These are phyloP conservation scores for Ellobium chinense DNA, from an alignment of 2,888 invertebrate species.

Conservation along the genomic window DNA sequence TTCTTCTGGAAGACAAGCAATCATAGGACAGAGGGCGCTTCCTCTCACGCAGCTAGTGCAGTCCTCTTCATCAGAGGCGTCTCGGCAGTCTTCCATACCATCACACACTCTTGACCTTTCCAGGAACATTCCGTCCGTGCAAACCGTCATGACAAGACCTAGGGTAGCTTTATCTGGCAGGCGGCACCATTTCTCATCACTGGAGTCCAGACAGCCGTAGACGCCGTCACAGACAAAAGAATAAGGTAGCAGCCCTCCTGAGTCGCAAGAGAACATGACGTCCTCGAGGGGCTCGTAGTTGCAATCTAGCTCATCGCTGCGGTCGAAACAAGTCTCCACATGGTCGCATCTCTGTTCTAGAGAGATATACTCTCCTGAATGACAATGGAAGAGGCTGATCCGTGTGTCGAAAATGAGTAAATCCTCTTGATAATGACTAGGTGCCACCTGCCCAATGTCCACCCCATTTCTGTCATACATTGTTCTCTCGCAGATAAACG, in stretches of 20 bases:
- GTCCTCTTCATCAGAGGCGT: slow-evolving; percentile 64
- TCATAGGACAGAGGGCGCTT: slow-evolving; percentile 34
- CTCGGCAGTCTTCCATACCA: slow-evolving; percentile 60
- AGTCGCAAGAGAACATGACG: slow-evolving; percentile 32
- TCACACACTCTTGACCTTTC: slow-evolving; percentile 53
- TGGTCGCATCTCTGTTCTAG: slow-evolving; percentile 44
- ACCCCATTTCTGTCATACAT: not conserved
- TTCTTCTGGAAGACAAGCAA: slow-evolving; percentile 23
- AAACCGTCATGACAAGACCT: slow-evolving; percentile 1
- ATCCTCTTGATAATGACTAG: not conserved
- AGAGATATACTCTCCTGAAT: slow-evolving; percentile 38
- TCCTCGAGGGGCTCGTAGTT: not conserved
- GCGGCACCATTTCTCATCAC: slow-evolving; percentile 26
- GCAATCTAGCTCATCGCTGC: slow-evolving; percentile 23
- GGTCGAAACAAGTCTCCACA: slow-evolving; percentile 36
- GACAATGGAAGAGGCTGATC: slow-evolving; percentile 30
- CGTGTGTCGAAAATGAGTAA: not conserved
- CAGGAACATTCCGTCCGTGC: slow-evolving; percentile 25
- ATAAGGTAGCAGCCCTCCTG: slow-evolving; percentile 25
- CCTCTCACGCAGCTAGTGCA: slow-evolving; percentile 28
- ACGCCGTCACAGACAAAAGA: slow-evolving; percentile 46
- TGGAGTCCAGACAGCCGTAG: slow-evolving; percentile 31
- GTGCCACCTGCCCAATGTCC: not conserved
- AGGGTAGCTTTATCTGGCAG: slow-evolving; percentile 2
- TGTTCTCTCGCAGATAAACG: slow-evolving; percentile 31